Conservation (phyloP, 2,113 vertebrate species). For the Aegotheles bennettii region DNA sequence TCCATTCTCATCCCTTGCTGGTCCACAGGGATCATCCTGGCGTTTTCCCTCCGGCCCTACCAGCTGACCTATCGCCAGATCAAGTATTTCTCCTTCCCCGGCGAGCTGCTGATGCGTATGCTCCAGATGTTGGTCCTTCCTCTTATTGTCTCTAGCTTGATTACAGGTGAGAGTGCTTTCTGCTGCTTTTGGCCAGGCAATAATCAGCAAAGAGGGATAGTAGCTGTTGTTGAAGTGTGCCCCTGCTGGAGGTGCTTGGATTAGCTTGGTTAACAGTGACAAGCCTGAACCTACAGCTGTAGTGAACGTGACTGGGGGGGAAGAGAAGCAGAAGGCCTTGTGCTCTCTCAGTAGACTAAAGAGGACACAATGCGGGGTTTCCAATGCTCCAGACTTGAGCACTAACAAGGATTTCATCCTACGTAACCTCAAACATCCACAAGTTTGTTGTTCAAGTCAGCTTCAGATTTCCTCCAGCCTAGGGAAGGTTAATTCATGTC, state of each 20-base stretch:
- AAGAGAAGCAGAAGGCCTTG: background rate
- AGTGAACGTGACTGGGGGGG: background rate
- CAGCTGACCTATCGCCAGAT: constrained; percentile 88
- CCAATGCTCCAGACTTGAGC: background rate
- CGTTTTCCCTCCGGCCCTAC: constrained; percentile 83
- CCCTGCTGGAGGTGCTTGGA: background rate
- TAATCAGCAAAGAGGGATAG: background rate
- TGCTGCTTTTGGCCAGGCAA: background rate
- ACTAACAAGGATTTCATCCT: background rate
- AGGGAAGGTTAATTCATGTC: background rate
- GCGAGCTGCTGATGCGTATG: constrained; percentile 98
- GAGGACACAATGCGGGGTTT: background rate
- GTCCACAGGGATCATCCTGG: constrained; percentile 84
- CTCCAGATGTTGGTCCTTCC: constrained; percentile 94
- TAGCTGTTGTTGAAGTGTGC: background rate
- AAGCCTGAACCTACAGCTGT: background rate
- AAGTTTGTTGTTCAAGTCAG: background rate
- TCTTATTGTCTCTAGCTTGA: constrained; percentile 92
- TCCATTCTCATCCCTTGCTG: background rate
- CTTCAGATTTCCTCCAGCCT: background rate
- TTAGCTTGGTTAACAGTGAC: background rate
- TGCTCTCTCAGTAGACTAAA: background rate
- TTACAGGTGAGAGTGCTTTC: constrained; percentile 82
- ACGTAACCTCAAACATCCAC: background rate
- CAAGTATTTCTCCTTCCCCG: constrained; percentile 94